Evolutionary conservation across 2,113 vertebrate species (phyloP).

Genomic region (Antechinus flavipes): DNA sequence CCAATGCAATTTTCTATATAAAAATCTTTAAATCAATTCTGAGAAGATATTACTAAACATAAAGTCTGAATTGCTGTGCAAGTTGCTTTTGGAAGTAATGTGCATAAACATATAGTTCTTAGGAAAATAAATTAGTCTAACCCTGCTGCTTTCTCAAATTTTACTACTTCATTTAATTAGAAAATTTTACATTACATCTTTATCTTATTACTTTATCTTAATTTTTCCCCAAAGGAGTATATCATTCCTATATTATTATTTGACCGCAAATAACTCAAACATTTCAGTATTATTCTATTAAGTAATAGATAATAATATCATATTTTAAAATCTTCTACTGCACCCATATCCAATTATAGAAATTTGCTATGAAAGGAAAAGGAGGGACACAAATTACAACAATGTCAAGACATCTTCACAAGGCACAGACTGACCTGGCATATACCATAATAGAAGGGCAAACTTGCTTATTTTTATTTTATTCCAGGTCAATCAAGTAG

Average conservation of each 20-base stretch:
- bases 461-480: neutral
- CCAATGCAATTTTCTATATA: neutral
- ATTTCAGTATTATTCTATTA: neutral
- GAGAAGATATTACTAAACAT: neutral
- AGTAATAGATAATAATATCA: neutral
- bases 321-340: neutral
- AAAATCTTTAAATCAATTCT: neutral
- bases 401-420: neutral
- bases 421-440: neutral
- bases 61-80: neutral
- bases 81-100: neutral
- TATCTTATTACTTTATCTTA: neutral
- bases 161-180: neutral
- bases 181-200: neutral
- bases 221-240: neutral
- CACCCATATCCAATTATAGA: neutral
- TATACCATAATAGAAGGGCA: neutral
- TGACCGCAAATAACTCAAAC: neutral
- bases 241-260: neutral
- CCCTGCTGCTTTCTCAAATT: neutral
- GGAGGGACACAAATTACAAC: neutral
- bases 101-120: neutral
- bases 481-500: neutral
- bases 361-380: neutral
- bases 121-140: neutral